phyloP scores from a whole-genome alignment of 2,113 vertebrate species.

The Rynchops niger region DNA sequence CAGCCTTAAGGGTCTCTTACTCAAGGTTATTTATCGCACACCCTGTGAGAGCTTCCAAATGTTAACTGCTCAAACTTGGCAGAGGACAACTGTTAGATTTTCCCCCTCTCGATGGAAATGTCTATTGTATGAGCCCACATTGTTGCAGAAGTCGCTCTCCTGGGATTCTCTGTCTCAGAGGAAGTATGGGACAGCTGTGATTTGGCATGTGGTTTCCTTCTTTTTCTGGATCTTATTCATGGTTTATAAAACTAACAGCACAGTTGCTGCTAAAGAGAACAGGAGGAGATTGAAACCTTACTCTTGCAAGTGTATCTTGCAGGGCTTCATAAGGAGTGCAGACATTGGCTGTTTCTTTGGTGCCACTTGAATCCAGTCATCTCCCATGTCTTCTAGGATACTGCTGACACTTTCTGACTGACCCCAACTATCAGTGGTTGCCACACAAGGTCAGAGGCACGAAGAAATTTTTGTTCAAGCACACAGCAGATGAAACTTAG shows the following conservation, averaged over 20 bases:
- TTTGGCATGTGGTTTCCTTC: not conserved
- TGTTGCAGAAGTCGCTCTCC: not conserved
- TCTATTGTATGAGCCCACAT: not conserved
- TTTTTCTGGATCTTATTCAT: not conserved
- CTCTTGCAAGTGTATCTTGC: not conserved
- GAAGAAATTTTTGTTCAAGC: not conserved
- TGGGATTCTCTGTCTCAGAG: not conserved
- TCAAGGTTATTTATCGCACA: not conserved
- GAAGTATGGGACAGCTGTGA: not conserved
- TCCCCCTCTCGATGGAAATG: not conserved
- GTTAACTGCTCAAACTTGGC: not conserved
- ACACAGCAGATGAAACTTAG: not conserved
- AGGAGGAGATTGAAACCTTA: not conserved
- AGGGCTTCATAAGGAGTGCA: not conserved
- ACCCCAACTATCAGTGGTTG: not conserved
- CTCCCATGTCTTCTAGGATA: not conserved
- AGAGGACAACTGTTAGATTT: not conserved
- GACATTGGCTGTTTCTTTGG: not conserved
- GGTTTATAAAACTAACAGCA: not conserved
- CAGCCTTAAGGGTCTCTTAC: not conserved
- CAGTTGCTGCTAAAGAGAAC: not conserved
- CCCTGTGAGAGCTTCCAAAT: not conserved
- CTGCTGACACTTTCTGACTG: not conserved
- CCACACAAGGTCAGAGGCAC: not conserved
- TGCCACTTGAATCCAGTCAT: not conserved